These are phyloP conservation scores for Dicrostonyx torquatus DNA, from an alignment of 2,797 vertebrate genomes.

Conservation along the genomic window DNA sequence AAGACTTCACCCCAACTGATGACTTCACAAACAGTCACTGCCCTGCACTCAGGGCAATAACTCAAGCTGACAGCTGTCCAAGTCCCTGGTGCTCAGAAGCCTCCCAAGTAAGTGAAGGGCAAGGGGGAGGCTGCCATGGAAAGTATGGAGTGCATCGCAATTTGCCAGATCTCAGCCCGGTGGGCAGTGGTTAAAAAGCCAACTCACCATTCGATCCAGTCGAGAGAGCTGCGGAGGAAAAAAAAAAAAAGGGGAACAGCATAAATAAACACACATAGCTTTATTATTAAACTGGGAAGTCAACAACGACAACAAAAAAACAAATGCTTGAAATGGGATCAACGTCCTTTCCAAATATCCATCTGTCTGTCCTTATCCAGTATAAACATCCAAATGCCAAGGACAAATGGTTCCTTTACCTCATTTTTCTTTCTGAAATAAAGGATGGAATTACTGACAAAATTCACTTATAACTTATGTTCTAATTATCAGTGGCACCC, in stretches of 20 bases:
- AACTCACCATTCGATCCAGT: constrained; percentile 94
- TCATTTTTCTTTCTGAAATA: constrained; percentile 21
- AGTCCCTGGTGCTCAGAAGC: neutral
- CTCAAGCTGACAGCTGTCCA: neutral
- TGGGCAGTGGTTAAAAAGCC: constrained; percentile 12
- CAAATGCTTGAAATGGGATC: neutral
- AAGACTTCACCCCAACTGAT: neutral
- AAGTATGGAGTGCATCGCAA: neutral
- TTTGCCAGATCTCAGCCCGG: neutral
- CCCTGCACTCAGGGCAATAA: neutral
- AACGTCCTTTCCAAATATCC: neutral
- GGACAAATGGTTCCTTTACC: neutral
- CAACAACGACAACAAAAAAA: neutral
- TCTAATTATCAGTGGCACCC: constrained; percentile 8
- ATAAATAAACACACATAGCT: neutral
- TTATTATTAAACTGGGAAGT: constrained; percentile 24
- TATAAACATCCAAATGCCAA: constrained; percentile 4
- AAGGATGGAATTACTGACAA: constrained; percentile 31
- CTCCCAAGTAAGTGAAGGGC: neutral
- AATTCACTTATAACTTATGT: constrained; percentile 10
- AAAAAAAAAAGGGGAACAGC: constrained; percentile 61
- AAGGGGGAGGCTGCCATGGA: neutral
- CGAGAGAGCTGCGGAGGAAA: constrained; percentile 89
- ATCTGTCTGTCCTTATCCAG: neutral
- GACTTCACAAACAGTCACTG: neutral